Evolutionary conservation across 2,888 invertebrate species (phyloP), one percentile per base, ranked within the genome.

Genomic region (Tipula vernalis): DNA sequence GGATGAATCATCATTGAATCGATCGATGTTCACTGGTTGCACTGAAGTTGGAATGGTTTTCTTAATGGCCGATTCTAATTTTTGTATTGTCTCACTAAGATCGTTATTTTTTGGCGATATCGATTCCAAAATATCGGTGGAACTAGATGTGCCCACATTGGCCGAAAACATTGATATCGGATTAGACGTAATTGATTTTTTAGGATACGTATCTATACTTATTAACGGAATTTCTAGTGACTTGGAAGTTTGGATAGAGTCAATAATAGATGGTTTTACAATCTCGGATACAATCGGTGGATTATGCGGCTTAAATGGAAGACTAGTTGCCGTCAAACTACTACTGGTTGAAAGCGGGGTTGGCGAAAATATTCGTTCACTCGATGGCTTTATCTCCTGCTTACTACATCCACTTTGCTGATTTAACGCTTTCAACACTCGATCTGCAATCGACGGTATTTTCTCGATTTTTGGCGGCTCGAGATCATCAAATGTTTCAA

Each of bases 51-150:
- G 83, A 13, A 88, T 87, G 18, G 87, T 84, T 47, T 88, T 88
- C 44, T 88, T 88, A 86, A 91, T 91, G 86, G 91, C 92, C 87
- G 91, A 91, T 88, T 92, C 92, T 39, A 94, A 89, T 89, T 94
- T 94, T 90, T 94, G 94, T 89, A 94, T 94, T 0, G 94, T 94
- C 88, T 94, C 94, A 88, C 93, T 94, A 12, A 94, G 90, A 51
- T 94, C 94, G 88, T 93, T 94, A 87, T 94, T 94, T 88, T 93
- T 94, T 0, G 90, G 90, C 36, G 90, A 88, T 87, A 91, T 89
- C 18, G 91, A 90, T 86, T 91, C 91, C 12, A 91, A 88, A 71
- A 91, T 90, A 86, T 91, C 90, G 8, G 84, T 84, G 6, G 84
- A 15, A 84, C 39, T 84, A 8, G 41, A 39, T 8, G 84, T 84